phyloP scores from a whole-genome alignment of 2,888 invertebrate species.

The Helicoverpa assulta region DNA sequence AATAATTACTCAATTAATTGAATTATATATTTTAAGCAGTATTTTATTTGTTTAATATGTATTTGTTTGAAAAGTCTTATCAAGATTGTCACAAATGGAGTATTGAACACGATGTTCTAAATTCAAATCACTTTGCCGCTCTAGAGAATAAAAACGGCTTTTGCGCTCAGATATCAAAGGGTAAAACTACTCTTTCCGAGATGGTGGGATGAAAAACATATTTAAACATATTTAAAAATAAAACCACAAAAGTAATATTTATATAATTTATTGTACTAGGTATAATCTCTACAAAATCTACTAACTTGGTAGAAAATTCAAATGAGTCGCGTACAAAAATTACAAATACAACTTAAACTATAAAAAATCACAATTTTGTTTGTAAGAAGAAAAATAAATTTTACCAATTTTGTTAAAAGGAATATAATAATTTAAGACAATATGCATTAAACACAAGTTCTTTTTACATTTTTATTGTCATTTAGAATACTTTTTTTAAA shows the following conservation, averaged over 20 bases:
- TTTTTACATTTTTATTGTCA: neutral
- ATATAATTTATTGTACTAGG: slow-evolving; percentile 55
- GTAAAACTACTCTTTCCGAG: no score
- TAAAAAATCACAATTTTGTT: slow-evolving; percentile 59
- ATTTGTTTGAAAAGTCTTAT: no score
- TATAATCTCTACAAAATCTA: slow-evolving; percentile 55
- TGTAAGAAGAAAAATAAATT: slow-evolving; percentile 23
- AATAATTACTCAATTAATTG: no score
- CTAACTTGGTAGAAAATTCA: slow-evolving; percentile 48
- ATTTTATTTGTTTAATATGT: no score
- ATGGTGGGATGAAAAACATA: no score
- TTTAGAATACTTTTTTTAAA: neutral
- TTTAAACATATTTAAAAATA: no score
- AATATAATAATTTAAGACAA: slow-evolving; percentile 4
- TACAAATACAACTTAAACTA: slow-evolving; percentile 39
- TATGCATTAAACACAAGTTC: slow-evolving; percentile 19
- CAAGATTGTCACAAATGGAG: no score
- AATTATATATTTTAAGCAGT: no score
- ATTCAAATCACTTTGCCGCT: no score
- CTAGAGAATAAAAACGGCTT: no score
- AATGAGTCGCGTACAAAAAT: slow-evolving; percentile 42
- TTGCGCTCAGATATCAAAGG: no score
- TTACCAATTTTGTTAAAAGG: slow-evolving; percentile 16
- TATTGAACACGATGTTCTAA: no score
- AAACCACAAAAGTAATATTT: slow-evolving; percentile 19